Evolutionary conservation across 2,797 vertebrate species (phyloP), one percentile per base, ranked within the genome.

Genomic region (Masticophis lateralis): DNA sequence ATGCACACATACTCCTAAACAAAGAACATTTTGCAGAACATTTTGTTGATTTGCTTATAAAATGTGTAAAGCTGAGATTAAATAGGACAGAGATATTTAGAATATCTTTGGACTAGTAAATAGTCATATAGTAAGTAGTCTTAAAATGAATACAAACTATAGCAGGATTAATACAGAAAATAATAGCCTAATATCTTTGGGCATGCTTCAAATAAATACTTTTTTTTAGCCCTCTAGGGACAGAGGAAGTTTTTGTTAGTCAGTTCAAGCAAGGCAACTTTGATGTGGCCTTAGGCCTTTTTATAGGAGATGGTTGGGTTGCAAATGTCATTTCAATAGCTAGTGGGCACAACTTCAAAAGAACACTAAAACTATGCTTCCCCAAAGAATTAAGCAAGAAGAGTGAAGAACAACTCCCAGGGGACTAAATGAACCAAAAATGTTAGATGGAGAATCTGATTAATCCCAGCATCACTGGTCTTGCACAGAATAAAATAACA

Each of bases 371-470:
- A 56, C 43, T 22, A 43, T 90, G 74, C 95, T 93, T 92, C 92
- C 92, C 86, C 56, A 74, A 74, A 14, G 92, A 22, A 93, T 92
- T 89, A 60, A 86, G 90, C 94, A 92, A 93, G 51, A 83, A 83
- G 22, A 86, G 25, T 61, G 22, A 94, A 95, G 93, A 92, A 51
- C 28, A 89, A 1, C n/a, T 94, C 89, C 90, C 90, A 91, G 22
- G 74, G 66, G 5, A 18, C 87, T 91, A 94, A 89, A 59, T 69
- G 60, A 18, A 91, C 59, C 14, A 79, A 90, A 95, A 90, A 90
- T 89, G 90, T 37, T 57, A 94, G 92, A 63, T 94, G 79, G 57
- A 94, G 32, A 89, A 90, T 91, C 94, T 93, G 91, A 18, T 83
- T 79, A 51, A 95, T 22, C 53, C 86, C 66, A 91, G 93, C 47